A percentile compares a stretch with the other conserved stretches of the same genome.
These are phyloP conservation scores for Phrynocephalus forsythii DNA, from an alignment of 2,797 vertebrate species.

Conservation along the genomic window DNA sequence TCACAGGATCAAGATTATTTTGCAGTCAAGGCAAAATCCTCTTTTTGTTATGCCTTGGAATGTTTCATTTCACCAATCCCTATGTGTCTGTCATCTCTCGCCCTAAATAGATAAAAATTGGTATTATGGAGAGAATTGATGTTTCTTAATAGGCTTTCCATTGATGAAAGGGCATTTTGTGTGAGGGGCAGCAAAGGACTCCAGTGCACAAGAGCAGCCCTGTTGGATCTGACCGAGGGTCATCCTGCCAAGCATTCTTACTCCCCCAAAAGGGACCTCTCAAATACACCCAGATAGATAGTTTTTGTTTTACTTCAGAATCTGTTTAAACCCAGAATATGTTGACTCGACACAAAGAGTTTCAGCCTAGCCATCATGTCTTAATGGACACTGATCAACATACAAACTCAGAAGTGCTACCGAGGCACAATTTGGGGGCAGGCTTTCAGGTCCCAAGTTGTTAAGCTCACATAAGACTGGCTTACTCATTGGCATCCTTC, in stretches of 20 bases:
- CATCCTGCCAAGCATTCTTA: neutral
- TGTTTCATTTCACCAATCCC: conserved; percentile 58
- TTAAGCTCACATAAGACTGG: too few relatives aligned
- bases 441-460: too few relatives aligned
- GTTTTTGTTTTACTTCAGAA: neutral
- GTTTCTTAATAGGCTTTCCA: conserved; percentile 53
- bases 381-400: neutral
- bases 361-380: neutral
- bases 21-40: conserved; percentile 44
- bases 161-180: conserved; percentile 60
- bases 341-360: neutral
- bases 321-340: neutral
- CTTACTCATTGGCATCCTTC: too few relatives aligned
- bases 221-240: neutral
- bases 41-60: conserved; percentile 45
- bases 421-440: neutral
- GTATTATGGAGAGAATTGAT: conserved; percentile 57
- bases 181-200: conserved; percentile 26
- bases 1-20: conserved; percentile 46
- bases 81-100: conserved; percentile 17
- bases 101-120: conserved; percentile 60
- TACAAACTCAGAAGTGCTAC: neutral
- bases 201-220: neutral
- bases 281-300: neutral
- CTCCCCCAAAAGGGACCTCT: neutral